Conservation (phyloP, 2,113 vertebrate genomes). For the Platycercus adscitus region DNA sequence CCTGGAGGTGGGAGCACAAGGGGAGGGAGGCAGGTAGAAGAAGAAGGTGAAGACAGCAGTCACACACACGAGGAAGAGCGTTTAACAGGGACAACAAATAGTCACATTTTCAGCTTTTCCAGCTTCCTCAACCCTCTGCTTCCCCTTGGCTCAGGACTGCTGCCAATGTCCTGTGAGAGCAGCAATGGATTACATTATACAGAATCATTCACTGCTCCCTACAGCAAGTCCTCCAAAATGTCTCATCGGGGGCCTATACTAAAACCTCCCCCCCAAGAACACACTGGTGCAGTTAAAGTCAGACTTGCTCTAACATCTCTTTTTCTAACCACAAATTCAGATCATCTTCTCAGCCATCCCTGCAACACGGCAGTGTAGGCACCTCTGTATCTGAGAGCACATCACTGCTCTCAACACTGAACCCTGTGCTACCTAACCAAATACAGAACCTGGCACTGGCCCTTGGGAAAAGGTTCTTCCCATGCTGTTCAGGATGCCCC, state of each 20-base stretch:
- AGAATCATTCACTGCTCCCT: background rate
- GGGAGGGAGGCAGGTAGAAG: background rate
- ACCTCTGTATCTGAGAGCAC: background rate
- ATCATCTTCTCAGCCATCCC: background rate
- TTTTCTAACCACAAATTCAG: background rate
- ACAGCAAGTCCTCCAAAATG: background rate
- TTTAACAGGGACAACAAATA: background rate
- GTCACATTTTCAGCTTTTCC: background rate
- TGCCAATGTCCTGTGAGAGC: background rate
- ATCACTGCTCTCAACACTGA: background rate
- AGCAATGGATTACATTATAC: background rate
- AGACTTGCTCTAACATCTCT: background rate
- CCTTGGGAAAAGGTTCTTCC: background rate
- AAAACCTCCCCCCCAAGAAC: background rate
- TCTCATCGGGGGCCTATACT: background rate
- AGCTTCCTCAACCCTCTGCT: background rate
- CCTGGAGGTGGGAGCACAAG: background rate
- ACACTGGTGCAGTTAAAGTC: background rate
- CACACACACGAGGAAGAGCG: background rate
- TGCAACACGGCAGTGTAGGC: background rate
- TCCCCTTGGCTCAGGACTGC: background rate
- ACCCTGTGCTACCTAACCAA: background rate
- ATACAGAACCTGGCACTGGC: background rate
- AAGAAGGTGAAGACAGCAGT: slow-evolving; percentile 31
- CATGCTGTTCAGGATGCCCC: background rate